Base-by-base conservation (phyloP, 2,888 invertebrate genomes). In the Spialia ferax region DNA sequence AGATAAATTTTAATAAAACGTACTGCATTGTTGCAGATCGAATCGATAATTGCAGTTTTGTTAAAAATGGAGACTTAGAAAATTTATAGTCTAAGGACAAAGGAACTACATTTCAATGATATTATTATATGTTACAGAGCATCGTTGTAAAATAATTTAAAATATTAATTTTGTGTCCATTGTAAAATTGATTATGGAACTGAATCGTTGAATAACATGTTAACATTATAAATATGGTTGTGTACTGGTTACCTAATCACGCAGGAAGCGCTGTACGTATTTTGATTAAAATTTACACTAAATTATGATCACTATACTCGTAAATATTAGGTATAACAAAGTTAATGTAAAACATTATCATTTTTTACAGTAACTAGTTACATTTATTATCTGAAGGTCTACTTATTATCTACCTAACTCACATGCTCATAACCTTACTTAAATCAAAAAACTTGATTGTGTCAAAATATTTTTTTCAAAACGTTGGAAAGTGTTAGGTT, bases 51-150 rank as follows among this genome's bases (percentile, higher is more conserved):
- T 50, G 57, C 45, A 18, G 57, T 35, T 57, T 57, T 50, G 50
- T 50, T 64, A 57, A 57, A 62, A 64, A 64, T 26, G 42, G 63
- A 42, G 35, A 32, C 48, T 64, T 64, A 64, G 64, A 64, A 63
- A 57, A 56, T 64, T 57, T 63, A 63, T 63, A 20, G 63, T n/a
- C 63, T 20, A 56, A 23, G 45, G 7, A 45, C 50, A 50, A 22
- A 22, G 55, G 55, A 29, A 63, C 42, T 50, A 52, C 52, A 29
- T 7, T 45, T 45, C 18, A 45, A 45, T 8, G 15, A 18, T 45
- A 45, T 45, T 45, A 45, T 8, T 6, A 18, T 45, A 45, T 45
- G 18, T 45, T 45, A 45, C 45, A 45, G 15, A 45, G 8, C 45
- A 45, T 45, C 18, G 45, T 45, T 18, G 8, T 15, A 18, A 18